Percentiles rank a stretch among this genome's conserved stretches.
phyloP scores from a whole-genome alignment of 2,888 invertebrate species.

The Apeira syringaria region DNA sequence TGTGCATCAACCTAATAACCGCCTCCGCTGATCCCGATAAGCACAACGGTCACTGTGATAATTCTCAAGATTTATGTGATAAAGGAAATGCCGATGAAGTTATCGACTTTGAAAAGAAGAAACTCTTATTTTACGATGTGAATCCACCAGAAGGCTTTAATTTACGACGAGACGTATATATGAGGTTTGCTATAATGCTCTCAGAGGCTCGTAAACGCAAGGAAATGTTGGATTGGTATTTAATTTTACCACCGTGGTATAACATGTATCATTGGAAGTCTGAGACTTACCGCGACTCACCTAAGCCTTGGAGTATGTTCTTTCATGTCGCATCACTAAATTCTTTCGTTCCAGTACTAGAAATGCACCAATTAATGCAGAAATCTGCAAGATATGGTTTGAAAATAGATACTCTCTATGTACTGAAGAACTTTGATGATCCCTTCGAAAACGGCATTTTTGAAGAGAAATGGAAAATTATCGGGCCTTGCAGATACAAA shows the following conservation, averaged over 20 bases:
- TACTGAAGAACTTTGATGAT: conserved; percentile 93
- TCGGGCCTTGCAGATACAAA: conserved; percentile 57
- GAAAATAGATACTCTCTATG: conserved; percentile 89
- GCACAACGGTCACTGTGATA: conserved; percentile 22
- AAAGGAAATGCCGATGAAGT: not conserved
- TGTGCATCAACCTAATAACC: conserved; percentile 16
- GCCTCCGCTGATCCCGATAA: conserved; percentile 14
- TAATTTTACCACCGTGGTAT: conserved; percentile 97
- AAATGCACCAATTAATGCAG: conserved; percentile 90
- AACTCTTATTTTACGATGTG: conserved; percentile 95
- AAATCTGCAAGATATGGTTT: conserved; percentile 45
- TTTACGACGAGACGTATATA: conserved; percentile 96
- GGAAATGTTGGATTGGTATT: conserved; percentile 75
- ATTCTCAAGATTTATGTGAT: conserved; percentile 10
- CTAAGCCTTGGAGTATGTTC: conserved; percentile 91
- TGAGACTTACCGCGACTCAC: conserved; percentile 76
- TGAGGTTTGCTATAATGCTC: conserved; percentile 94
- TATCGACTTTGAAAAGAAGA: conserved; percentile 41
- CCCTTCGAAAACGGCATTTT: conserved; percentile 93
- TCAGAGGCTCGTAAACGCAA: conserved; percentile 84
- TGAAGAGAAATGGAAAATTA: conserved; percentile 90
- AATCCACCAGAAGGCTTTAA: conserved; percentile 99
- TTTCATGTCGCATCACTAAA: conserved; percentile 93
- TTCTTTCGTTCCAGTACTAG: conserved; percentile 92
- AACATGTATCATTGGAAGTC: conserved; percentile 95